Evolutionary conservation across 2,113 vertebrate species (phyloP).

Genomic region (Toxotes jaculatrix): DNA sequence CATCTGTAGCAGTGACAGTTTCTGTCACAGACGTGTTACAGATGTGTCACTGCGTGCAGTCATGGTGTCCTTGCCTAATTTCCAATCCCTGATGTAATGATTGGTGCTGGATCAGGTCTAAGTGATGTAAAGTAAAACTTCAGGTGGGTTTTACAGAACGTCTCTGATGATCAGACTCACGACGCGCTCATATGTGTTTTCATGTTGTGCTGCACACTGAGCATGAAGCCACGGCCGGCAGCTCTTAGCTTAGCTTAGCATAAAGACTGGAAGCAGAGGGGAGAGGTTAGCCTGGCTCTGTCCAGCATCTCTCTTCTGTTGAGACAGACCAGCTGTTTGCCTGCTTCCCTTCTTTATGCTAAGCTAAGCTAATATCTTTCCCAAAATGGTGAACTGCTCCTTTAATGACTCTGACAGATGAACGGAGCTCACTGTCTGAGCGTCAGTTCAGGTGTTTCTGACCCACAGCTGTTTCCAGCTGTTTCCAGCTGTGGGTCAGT

Average conservation of each 20-base stretch:
- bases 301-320: too few relatives aligned
- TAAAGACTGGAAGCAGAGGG: not conserved
- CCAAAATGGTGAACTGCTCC: not conserved
- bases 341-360: not conserved
- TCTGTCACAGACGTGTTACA: too few relatives aligned
- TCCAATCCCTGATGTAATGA: too few relatives aligned
- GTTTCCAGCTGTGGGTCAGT: not conserved
- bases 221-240: not conserved
- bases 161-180: too few relatives aligned
- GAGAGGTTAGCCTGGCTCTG: not conserved
- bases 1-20: too few relatives aligned
- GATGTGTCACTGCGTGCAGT: not conserved
- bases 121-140: too few relatives aligned
- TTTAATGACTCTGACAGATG: not conserved
- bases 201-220: too few relatives aligned
- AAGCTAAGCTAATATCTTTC: not conserved
- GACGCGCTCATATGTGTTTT: too few relatives aligned
- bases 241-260: not conserved
- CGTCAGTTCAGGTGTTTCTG: too few relatives aligned
- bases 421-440: not conserved
- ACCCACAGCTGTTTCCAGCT: slow-evolving; percentile 22
- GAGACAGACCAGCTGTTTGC: too few relatives aligned
- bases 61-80: not conserved
- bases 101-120: too few relatives aligned
- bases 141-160: too few relatives aligned